Percentiles rank a stretch among this genome's conserved stretches.
phyloP scores from a whole-genome alignment of 2,888 invertebrate species.

The Pyrgus malvae region DNA sequence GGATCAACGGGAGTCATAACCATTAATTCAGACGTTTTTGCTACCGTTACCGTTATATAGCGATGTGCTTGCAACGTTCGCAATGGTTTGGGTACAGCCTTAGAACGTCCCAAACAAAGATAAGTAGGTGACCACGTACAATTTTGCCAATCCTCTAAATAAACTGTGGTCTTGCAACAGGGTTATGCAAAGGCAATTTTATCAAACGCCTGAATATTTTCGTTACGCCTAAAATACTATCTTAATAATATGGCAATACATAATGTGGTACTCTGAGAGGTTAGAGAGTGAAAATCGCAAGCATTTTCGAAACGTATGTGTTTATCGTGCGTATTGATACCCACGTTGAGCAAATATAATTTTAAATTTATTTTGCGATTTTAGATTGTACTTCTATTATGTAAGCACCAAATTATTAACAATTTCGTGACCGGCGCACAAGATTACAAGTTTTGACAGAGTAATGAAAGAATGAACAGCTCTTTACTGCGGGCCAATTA shows the following conservation, averaged over 20 bases:
- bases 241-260: constrained; percentile 5
- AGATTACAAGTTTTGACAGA: no score
- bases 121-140: constrained; percentile 25
- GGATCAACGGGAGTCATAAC: background rate
- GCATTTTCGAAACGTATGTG: no score
- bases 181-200: constrained; percentile 17
- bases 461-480: no score
- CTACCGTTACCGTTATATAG: background rate
- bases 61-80: background rate
- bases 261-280: no score
- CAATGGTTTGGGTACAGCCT: constrained; percentile 3
- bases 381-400: no score
- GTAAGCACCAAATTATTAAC: no score
- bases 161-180: constrained; percentile 11
- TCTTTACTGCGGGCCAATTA: no score
- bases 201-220: constrained; percentile 17
- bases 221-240: constrained; percentile 20
- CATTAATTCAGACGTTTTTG: background rate
- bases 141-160: constrained; percentile 20
- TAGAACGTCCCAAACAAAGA: constrained; percentile 9
- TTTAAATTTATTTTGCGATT: no score
- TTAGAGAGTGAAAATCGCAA: no score
- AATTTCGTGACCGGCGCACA: no score
- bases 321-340: no score
- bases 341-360: no score